Evolutionary conservation across 1,140 invertebrate species (phyloP).

Genomic region (Neotoxoptera formosana): DNA sequence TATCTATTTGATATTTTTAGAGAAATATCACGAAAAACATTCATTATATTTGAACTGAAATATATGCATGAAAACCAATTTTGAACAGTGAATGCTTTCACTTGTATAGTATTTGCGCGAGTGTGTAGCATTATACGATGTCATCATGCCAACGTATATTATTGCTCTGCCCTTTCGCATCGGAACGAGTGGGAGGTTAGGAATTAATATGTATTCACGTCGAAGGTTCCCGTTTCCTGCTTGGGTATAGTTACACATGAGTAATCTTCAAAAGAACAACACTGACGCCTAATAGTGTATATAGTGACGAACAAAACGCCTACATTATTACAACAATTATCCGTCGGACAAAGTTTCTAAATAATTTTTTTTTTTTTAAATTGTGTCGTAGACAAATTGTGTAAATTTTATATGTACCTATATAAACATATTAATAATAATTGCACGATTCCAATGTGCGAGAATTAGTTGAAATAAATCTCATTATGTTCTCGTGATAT

Average conservation of each 20-base stretch:
- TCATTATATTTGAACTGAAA: conserved; percentile 22
- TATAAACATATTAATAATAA: no score
- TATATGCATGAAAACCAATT: conserved; percentile 30
- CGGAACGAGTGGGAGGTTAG: conserved; percentile 7
- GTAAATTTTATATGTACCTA: no score
- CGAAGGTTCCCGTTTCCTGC: conserved; percentile 18
- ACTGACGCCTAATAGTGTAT: not conserved
- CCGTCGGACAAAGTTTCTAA: not conserved
- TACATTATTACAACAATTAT: not conserved
- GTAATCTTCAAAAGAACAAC: conserved; percentile 18
- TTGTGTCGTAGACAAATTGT: not conserved
- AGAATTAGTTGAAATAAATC: not conserved
- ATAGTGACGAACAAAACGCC: not conserved
- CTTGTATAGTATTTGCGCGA: not conserved
- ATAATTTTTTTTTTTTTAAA: not conserved
- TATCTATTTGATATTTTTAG: conserved; percentile 32
- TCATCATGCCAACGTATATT: not conserved
- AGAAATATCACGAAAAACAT: conserved; percentile 24
- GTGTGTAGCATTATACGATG: conserved; percentile 10
- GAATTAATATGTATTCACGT: not conserved
- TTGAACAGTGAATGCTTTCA: conserved; percentile 27
- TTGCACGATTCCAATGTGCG: no score
- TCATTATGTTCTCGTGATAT: not conserved
- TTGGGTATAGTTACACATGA: conserved; percentile 34
- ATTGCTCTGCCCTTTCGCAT: conserved; percentile 37